Conservation (phyloP, 2,113 vertebrate genomes). For the Hipposideros armiger region DNA sequence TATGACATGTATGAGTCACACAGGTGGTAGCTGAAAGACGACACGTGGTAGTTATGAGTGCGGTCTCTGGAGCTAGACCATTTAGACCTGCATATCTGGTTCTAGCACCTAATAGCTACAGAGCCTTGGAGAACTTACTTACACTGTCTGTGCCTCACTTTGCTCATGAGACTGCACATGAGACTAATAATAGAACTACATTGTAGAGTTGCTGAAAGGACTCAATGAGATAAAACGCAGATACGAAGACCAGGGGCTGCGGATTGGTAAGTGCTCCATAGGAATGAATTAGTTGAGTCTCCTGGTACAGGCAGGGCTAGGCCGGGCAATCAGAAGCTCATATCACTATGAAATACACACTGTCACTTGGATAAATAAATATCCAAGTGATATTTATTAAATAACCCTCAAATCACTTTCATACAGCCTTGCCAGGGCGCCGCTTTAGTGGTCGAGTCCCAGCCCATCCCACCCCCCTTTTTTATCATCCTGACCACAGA, state of each 20-base stretch:
- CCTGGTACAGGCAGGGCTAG: background rate
- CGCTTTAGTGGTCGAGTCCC: background rate
- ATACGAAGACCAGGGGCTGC: background rate
- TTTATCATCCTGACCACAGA: background rate
- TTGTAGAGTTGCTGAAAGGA: background rate
- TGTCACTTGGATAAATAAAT: background rate
- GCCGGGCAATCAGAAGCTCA: background rate
- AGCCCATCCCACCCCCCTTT: background rate
- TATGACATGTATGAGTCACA: background rate
- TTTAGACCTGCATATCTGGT: background rate
- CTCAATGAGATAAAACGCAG: background rate
- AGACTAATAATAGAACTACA: background rate
- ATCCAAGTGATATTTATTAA: background rate
- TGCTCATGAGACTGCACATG: background rate
- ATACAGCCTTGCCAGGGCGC: background rate
- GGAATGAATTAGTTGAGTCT: background rate
- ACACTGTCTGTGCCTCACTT: background rate
- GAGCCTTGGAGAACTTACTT: background rate
- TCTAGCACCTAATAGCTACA: background rate
- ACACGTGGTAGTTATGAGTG: background rate
- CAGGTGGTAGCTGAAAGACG: background rate
- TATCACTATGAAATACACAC: background rate
- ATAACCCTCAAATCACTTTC: background rate
- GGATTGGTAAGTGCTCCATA: background rate
- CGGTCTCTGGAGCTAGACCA: background rate